These are phyloP conservation scores for Ctenopoma kingsleyae DNA, from an alignment of 2,797 vertebrate genomes.

Conservation along the genomic window DNA sequence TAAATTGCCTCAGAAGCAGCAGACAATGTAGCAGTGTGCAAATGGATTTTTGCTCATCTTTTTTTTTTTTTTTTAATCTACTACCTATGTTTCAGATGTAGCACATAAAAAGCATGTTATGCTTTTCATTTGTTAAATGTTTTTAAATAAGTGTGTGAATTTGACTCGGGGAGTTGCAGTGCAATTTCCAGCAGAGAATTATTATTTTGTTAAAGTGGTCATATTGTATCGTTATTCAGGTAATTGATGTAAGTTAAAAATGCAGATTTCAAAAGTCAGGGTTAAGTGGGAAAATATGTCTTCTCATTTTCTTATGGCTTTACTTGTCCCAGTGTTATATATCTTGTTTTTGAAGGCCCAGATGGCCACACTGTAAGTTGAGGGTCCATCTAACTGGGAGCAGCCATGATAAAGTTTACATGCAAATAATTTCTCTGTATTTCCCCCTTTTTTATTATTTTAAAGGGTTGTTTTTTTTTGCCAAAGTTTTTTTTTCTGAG, in stretches of 20 bases:
- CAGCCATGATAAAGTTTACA: slow-evolving; percentile 77
- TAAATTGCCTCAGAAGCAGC: slow-evolving; percentile 95
- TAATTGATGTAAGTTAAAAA: slow-evolving; percentile 77
- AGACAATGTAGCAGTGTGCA: slow-evolving; percentile 98
- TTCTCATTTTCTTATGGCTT: slow-evolving; percentile 72
- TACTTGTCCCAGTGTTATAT: slow-evolving; percentile 68
- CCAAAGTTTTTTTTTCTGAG: slow-evolving; percentile 70
- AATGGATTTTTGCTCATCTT: slow-evolving; percentile 87
- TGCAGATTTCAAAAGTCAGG: slow-evolving; percentile 80
- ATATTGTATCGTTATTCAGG: slow-evolving; percentile 78
- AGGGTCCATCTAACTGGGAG: slow-evolving; percentile 63
- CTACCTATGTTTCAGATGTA: slow-evolving; percentile 89
- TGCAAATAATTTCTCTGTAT: slow-evolving; percentile 30
- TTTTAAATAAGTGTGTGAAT: slow-evolving; percentile 77
- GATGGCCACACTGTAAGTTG: slow-evolving; percentile 66
- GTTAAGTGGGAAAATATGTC: slow-evolving; percentile 73
- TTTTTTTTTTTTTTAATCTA: slow-evolving; percentile 73
- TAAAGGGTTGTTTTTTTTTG: slow-evolving; percentile 38
- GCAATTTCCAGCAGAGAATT: slow-evolving; percentile 83
- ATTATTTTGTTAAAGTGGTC: slow-evolving; percentile 75
- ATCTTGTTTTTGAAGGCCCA: slow-evolving; percentile 63
- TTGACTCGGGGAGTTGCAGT: slow-evolving; percentile 86
- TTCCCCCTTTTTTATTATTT: slow-evolving; percentile 27
- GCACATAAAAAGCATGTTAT: slow-evolving; percentile 84
- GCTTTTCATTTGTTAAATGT: slow-evolving; percentile 76